These are phyloP conservation scores for Calameuta filiformis DNA, from an alignment of 2,888 invertebrate species.

Conservation along the genomic window DNA sequence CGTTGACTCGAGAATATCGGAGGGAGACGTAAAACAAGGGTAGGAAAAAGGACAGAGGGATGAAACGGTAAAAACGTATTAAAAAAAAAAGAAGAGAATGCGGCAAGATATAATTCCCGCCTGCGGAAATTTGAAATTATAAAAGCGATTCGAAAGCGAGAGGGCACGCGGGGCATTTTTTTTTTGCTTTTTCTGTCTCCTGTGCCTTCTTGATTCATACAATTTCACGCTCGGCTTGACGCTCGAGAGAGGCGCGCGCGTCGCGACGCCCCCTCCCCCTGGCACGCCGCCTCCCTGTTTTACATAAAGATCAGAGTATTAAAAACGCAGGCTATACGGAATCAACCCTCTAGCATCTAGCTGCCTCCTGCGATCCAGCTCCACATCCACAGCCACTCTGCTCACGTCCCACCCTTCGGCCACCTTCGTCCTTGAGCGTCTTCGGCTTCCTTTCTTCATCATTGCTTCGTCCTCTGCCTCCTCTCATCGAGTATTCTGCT, in stretches of 20 bases:
- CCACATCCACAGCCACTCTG: neutral
- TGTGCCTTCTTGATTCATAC: conserved; percentile 60
- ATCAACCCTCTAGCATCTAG: conserved; percentile 47
- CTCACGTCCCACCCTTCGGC: conserved; percentile 13
- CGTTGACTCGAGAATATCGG: neutral
- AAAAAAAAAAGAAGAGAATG: neutral
- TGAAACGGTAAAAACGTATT: neutral
- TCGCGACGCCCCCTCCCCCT: conserved; percentile 19
- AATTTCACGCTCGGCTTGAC: conserved; percentile 65
- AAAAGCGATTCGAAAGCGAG: conserved; percentile 39
- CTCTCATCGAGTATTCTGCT: conserved; percentile 15
- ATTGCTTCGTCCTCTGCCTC: neutral
- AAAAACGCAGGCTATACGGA: conserved; percentile 62
- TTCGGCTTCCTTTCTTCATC: neutral
- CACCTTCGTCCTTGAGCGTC: conserved; percentile 8
- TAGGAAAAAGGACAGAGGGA: neutral
- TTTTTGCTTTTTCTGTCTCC: conserved; percentile 44
- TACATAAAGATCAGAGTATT: conserved; percentile 67
- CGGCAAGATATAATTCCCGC: conserved; percentile 6
- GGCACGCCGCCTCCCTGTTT: conserved; percentile 42
- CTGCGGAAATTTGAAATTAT: conserved; percentile 57
- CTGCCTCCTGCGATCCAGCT: conserved; percentile 14
- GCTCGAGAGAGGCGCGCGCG: conserved; percentile 49
- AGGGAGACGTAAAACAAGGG: neutral
- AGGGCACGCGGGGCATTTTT: conserved; percentile 29